phyloP scores from a whole-genome alignment of 2,797 vertebrate genomes.

The Mus spretus region DNA sequence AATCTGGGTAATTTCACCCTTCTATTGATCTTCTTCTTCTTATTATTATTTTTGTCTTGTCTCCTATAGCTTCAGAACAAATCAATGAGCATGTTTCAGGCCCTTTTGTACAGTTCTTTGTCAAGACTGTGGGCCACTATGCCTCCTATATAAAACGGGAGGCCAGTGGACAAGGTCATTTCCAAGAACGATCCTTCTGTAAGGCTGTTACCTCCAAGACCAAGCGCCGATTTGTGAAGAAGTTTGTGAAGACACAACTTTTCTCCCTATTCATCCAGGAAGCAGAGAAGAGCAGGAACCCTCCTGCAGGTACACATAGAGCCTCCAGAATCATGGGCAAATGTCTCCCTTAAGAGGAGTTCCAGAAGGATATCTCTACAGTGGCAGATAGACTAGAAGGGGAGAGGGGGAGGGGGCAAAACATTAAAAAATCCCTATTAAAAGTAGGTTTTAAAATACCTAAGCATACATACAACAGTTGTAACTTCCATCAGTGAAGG shows the following conservation, averaged over 20 bases:
- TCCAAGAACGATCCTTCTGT: constrained; percentile 93
- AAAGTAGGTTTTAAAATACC: neutral
- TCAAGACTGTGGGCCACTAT: constrained; percentile 94
- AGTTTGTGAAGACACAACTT: constrained; percentile 96
- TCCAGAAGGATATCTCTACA: neutral
- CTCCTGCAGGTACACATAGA: constrained; percentile 90
- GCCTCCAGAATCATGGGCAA: neutral
- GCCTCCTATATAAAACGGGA: constrained; percentile 89
- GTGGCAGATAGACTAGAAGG: neutral
- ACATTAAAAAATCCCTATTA: neutral
- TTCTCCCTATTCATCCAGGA: constrained; percentile 97
- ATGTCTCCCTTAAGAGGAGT: neutral
- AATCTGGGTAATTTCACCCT: neutral
- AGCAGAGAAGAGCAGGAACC: constrained; percentile 92
- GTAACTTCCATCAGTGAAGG: neutral
- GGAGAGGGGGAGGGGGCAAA: neutral
- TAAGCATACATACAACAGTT: neutral
- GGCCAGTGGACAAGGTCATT: constrained; percentile 81
- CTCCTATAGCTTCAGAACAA: constrained; percentile 91
- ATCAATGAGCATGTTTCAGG: constrained; percentile 94
- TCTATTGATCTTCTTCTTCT: neutral
- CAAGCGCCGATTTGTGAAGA: constrained; percentile 93
- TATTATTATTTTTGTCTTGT: neutral
- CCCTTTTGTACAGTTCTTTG: constrained; percentile 95
- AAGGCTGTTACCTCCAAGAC: constrained; percentile 92